Evolutionary conservation across 2,888 invertebrate genomes (phyloP), one percentile per base, ranked within the genome.

Genomic region (Cosmopolites sordidus): DNA sequence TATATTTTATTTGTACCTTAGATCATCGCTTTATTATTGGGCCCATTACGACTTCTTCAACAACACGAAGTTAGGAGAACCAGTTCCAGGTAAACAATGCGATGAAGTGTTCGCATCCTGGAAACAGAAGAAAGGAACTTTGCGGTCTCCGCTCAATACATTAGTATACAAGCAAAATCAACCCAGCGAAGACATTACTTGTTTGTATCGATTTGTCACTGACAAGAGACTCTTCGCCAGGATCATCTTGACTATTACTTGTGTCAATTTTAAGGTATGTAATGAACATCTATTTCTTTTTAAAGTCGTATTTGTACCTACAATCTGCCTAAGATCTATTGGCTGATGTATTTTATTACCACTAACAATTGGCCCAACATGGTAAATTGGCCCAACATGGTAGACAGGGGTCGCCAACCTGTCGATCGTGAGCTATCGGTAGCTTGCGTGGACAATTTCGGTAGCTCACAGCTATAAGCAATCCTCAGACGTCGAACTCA

Each of bases 31-130:
- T 11, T 92, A 93, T 74, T 93, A 92, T 71, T 92, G 92, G 92
- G 92, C 92, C 0, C 92, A 92, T 69, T 93, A 92, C 68, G 92
- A 93, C 68, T 93, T 92, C 77, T 93, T 92, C 76, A 92, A 93
- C 72, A 91, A 92, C 66, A 92, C 90, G 0, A 84, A 87, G 46
- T 86, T 88, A 60, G 93, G 93, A 0, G 89, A 89, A 59, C 86
- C 89, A 0, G 87, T 92, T 0, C 81, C 82, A 0, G 86, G 84
- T 15, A 91, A 89, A 0, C 82, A 86, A 2, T 94, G 93, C 69
- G 93, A 94, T 66, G 92, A 93, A 69, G 84, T 88, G 1, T 91
- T 92, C 69, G 85, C 88, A 8, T 89, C 91, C 0, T 92, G 92
- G 90, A 86, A 85, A 64, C 82, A 84, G 54, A 78, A 84, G 6